Evolutionary conservation across 2,888 invertebrate species (phyloP).

Genomic region (Eupithecia dodoneata): DNA sequence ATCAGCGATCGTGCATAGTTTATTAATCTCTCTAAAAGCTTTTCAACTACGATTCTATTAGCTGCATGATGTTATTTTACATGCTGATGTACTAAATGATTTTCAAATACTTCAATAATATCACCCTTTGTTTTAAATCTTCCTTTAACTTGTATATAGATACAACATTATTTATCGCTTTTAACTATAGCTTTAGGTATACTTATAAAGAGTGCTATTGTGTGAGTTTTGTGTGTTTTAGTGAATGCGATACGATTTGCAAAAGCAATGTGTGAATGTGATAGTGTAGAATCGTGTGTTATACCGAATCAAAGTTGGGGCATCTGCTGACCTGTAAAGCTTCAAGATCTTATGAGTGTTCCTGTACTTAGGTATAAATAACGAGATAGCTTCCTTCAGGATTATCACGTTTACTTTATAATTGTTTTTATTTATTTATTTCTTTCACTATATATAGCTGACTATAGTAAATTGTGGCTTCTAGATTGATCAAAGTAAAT

Average conservation of each 20-base stretch:
- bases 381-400: slow-evolving; percentile 55
- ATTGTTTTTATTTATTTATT: not conserved
- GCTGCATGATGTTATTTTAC: slow-evolving; percentile 60
- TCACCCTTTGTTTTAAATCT: not conserved
- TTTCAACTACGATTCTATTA: slow-evolving; percentile 62
- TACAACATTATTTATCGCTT: slow-evolving; percentile 3
- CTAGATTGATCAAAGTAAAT: not conserved
- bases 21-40: slow-evolving; percentile 65
- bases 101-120: slow-evolving; percentile 12
- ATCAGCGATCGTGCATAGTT: slow-evolving; percentile 43
- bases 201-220: slow-evolving; percentile 46
- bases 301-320: slow-evolving; percentile 38
- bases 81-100: slow-evolving; percentile 57
- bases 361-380: slow-evolving; percentile 32
- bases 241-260: slow-evolving; percentile 57
- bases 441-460: not conserved
- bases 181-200: not conserved
- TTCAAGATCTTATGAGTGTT: slow-evolving; percentile 48
- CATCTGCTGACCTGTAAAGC: slow-evolving; percentile 48
- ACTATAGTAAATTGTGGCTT: not conserved
- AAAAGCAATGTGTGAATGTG: slow-evolving; percentile 60
- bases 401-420: not conserved
- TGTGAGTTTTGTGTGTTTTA: slow-evolving; percentile 51
- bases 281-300: slow-evolving; percentile 48
- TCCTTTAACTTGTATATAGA: not conserved